These are phyloP conservation scores for Cyprinodon tularosa DNA, from an alignment of 2,113 vertebrate species.

Conservation along the genomic window DNA sequence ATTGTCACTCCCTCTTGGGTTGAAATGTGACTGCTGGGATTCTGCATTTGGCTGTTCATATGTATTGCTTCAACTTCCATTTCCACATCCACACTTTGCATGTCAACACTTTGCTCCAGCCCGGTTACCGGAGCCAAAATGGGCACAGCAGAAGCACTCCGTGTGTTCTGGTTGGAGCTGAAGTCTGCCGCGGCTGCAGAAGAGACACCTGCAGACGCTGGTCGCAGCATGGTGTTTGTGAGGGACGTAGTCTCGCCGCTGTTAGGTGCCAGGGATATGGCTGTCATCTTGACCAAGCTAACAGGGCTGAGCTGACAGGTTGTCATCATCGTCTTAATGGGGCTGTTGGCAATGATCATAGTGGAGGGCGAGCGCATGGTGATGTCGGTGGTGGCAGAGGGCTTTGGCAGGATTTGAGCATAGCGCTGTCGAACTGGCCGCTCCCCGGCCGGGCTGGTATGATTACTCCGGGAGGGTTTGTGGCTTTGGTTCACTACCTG, in stretches of 20 bases:
- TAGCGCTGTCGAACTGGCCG: constrained; percentile 93
- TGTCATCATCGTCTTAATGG: constrained; percentile 93
- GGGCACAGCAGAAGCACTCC: constrained; percentile 85
- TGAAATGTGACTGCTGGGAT: constrained; percentile 45
- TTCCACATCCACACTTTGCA: constrained; percentile 85
- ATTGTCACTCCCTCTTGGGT: constrained; percentile 67
- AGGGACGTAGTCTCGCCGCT: constrained; percentile 71
- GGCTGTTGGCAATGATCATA: constrained; percentile 93
- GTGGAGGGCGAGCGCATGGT: constrained; percentile 92
- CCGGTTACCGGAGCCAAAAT: constrained; percentile 84
- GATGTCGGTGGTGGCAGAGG: constrained; percentile 86
- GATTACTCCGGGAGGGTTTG: constrained; percentile 89
- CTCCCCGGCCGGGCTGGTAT: constrained; percentile 87
- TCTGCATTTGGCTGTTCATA: constrained; percentile 77
- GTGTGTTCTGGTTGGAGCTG: constrained; percentile 79
- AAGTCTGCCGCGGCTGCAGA: constrained; percentile 78
- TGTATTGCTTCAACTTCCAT: constrained; percentile 86
- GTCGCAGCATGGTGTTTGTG: constrained; percentile 79
- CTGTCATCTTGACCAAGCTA: constrained; percentile 94
- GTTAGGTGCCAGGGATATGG: constrained; percentile 90
- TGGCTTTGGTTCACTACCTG: constrained; percentile 90
- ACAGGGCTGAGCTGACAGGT: constrained; percentile 90
- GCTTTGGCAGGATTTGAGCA: constrained; percentile 95
- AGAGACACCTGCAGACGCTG: constrained; percentile 80
- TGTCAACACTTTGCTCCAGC: constrained; percentile 58